Conservation (phyloP, 2,113 vertebrate species). For the Columbina picui region DNA sequence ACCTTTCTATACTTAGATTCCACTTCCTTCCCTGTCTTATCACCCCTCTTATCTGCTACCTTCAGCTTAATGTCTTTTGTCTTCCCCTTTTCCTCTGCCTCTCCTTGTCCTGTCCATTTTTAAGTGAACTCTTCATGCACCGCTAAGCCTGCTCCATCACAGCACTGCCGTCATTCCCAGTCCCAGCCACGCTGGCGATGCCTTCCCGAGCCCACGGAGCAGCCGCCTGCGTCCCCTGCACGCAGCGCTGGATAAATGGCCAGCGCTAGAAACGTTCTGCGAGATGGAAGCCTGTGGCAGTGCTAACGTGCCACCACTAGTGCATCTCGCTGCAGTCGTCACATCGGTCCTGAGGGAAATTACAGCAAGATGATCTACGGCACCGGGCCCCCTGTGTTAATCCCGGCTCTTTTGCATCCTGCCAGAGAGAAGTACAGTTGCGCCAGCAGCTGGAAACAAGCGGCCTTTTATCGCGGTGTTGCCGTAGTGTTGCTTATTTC, state of each 20-base stretch:
- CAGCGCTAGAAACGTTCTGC: neutral
- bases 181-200: constrained; percentile 62
- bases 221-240: constrained; percentile 61
- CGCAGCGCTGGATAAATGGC: neutral
- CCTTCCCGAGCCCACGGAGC: constrained; percentile 53
- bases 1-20: neutral
- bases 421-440: neutral
- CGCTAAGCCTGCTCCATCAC: constrained; percentile 60
- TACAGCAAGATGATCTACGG: neutral
- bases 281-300: constrained; percentile 75
- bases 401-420: neutral
- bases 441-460: neutral
- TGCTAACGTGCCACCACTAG: constrained; percentile 1
- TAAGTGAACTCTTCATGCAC: constrained; percentile 61
- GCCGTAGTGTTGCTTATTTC: neutral
- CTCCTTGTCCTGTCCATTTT: constrained; percentile 47
- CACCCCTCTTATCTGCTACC: neutral
- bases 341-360: constrained; percentile 1
- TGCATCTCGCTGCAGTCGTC: neutral
- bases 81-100: neutral
- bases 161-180: constrained; percentile 61
- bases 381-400: neutral
- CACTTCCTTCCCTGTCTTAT: neutral
- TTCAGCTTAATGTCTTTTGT: neutral
- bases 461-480: fast-evolving